Percentiles rank a stretch among this genome's conserved stretches.
Conservation (phyloP, 2,888 invertebrate genomes). For the Drosophila neoperkinsi region DNA sequence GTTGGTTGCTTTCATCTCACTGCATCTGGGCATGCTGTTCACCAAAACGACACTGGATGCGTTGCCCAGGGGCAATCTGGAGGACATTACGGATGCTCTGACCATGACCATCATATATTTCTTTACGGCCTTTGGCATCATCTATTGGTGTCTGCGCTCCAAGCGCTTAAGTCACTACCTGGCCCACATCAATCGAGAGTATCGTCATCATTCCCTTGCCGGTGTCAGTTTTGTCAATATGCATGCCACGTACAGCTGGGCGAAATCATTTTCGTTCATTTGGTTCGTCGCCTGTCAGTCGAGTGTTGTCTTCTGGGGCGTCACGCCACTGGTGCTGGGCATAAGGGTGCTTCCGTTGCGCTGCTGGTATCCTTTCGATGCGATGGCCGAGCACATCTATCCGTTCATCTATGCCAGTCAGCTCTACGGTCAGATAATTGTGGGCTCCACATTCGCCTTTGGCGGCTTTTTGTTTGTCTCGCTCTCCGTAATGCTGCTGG, state of each 20-base stretch:
- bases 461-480: constrained; percentile 83
- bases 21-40: constrained; percentile 73
- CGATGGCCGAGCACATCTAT: constrained; percentile 66
- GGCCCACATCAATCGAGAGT: constrained; percentile 60
- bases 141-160: constrained; percentile 73
- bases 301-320: constrained; percentile 74
- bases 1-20: constrained; percentile 49
- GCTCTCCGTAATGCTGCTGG: constrained; percentile 70
- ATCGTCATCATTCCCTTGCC: constrained; percentile 81
- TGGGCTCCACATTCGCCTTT: constrained; percentile 67
- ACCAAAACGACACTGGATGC: constrained; percentile 69
- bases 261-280: constrained; percentile 51
- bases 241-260: constrained; percentile 48
- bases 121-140: constrained; percentile 70
- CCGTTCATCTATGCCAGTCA: constrained; percentile 73
- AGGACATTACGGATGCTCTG: constrained; percentile 79
- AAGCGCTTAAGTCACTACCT: constrained; percentile 54
- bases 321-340: constrained; percentile 74
- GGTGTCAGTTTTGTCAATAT: constrained; percentile 80
- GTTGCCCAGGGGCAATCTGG: constrained; percentile 67
- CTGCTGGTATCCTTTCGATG: constrained; percentile 84
- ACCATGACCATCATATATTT: constrained; percentile 79
- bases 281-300: constrained; percentile 74
- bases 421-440: constrained; percentile 75
- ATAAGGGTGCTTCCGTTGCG: constrained; percentile 73